phyloP scores from a whole-genome alignment of 1,140 invertebrate species.

The Rhynchophorus ferrugineus region DNA sequence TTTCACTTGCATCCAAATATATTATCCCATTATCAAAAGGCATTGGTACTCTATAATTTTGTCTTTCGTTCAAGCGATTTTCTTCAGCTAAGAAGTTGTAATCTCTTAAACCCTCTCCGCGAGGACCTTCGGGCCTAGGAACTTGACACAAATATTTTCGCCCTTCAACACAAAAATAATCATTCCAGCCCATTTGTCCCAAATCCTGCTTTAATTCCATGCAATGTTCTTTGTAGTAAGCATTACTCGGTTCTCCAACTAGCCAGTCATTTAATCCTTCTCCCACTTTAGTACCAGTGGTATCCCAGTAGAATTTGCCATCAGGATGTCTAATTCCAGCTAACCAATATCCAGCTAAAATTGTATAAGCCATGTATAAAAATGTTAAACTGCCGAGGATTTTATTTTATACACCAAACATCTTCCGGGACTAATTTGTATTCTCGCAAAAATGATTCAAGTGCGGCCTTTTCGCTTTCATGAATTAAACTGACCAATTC shows the following conservation, averaged over 20 bases:
- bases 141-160: background rate
- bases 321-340: background rate
- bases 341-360: slow-evolving; percentile 4
- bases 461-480: background rate
- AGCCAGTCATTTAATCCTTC: background rate
- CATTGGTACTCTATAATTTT: too few species aligned
- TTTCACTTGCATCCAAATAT: too few species aligned
- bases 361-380: too few species aligned
- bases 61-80: background rate
- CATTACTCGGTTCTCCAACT: background rate
- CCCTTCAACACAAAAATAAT: background rate
- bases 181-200: background rate
- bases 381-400: too few species aligned
- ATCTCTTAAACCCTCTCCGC: background rate
- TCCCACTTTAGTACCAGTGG: background rate
- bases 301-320: slow-evolving; percentile 2
- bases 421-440: too few species aligned
- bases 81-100: background rate
- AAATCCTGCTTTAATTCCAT: background rate
- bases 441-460: background rate
- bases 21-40: too few species aligned
- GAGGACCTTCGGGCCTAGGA: background rate
- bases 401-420: too few species aligned
- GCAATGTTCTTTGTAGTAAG: background rate
- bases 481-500: background rate